phyloP scores from a whole-genome alignment of 1,140 invertebrate species.

The Pseudomyrmex cubaensis region DNA sequence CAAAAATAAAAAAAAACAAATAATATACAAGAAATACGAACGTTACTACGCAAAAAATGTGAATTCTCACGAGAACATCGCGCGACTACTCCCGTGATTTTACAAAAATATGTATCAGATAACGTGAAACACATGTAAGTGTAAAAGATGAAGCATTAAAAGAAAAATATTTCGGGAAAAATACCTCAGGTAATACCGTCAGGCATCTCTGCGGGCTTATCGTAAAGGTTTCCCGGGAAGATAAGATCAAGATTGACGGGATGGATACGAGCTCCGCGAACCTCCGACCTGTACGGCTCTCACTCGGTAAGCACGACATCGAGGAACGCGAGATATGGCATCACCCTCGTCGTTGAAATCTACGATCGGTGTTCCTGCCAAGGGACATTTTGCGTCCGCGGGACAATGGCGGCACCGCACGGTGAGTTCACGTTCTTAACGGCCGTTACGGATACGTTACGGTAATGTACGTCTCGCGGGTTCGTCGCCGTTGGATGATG shows the following conservation, averaged over 20 bases:
- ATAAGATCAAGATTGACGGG: conserved; percentile 38
- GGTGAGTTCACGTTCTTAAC: conserved; percentile 62
- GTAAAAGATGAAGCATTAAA: neutral
- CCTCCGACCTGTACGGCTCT: conserved; percentile 24
- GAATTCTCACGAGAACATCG: neutral
- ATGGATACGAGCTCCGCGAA: conserved; percentile 28
- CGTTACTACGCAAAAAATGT: neutral
- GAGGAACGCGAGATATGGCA: conserved; percentile 34
- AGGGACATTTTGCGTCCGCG: conserved; percentile 32
- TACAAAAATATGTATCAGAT: neutral
- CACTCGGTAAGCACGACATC: conserved; percentile 21
- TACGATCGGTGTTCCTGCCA: conserved; percentile 65
- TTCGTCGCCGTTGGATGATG: neutral
- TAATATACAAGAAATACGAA: neutral
- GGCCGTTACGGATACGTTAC: conserved; percentile 69
- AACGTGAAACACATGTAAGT: neutral
- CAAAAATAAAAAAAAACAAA: no score
- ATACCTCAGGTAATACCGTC: neutral
- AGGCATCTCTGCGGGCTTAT: neutral
- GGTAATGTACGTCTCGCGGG: conserved; percentile 55
- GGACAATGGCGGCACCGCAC: conserved; percentile 57
- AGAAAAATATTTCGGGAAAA: neutral
- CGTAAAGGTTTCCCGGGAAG: conserved; percentile 1
- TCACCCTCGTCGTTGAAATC: conserved; percentile 40
- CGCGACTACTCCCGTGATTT: neutral